Base-by-base conservation (phyloP, 2,797 vertebrate genomes). In the Anabas testudineus region DNA sequence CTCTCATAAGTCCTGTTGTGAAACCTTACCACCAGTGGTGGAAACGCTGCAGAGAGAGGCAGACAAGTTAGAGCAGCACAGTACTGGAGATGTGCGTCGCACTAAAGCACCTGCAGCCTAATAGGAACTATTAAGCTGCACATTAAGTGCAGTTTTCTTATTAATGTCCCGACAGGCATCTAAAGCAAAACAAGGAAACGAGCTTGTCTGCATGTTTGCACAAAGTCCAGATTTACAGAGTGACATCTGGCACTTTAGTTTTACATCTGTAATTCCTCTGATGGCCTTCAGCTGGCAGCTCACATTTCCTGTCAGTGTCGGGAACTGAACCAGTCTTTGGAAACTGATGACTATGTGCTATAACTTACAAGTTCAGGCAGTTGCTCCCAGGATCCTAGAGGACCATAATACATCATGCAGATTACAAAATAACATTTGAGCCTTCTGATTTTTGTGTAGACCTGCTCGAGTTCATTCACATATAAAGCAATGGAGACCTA, bases 91-190 rank as follows among this genome's bases (percentile, higher is more conserved):
- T 49, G 18, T 26, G 22, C 22, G 26, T 24, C 0, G 1, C 13
- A 5, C 2, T 51, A 71, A 60, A 60, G 26, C 16, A 62, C 47
- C 34, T 63, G 47, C 13, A 71, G 75, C 32, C 7, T 53, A 43
- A 70, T 76, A 57, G 47, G 12, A 26, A 21, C n/a, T 73, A 42
- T 71, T 54, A 47, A 37, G 46, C 3, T n/a, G 0, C 46, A 5
- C 10, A 46, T 46, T 57, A 16, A 19, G n/a, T 21, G 3, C 47
- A 19, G n/a, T n/a, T n/a, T n/a, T n/a, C n/a, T n/a, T n/a, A n/a
- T n/a, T n/a, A n/a, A n/a, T n/a, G n/a, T n/a, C n/a, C n/a, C n/a
- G n/a, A n/a, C n/a, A n/a, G n/a, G n/a, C n/a, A n/a, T n/a, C 24
- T 22, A 65, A 57, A 39, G 9, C 28, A 26, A 64, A 63, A 63